Base-by-base conservation (phyloP, 2,113 vertebrate genomes). In the Albula glossodonta region DNA sequence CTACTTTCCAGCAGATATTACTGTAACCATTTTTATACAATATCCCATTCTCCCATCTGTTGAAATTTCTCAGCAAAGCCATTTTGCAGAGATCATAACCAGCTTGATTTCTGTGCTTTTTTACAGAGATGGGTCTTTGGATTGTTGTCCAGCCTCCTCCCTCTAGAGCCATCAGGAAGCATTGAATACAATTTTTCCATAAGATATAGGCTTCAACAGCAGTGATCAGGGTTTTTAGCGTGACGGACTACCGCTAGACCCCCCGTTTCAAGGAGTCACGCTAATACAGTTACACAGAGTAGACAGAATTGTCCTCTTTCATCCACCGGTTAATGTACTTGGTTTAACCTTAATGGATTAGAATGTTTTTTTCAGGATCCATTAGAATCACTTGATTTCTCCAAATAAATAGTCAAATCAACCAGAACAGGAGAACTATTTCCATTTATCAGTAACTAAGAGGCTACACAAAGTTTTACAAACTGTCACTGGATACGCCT, bases 401-500 rank as follows among this genome's bases (percentile, higher is more conserved):
- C 63, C 52, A 50, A 86, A 86, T 83, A 77, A 86, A 83, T 86
- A 86, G 56, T 48, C 50, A 31, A 51, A 53, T 51, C 63, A 41
- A 56, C 57, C 63, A 74, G 51, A 82, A 74, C 57, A 86, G 51
- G 81, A 82, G 82, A 90, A 91, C 52, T 88, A 41, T 17, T 70
- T 63, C 77, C 8, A 63, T 50, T 82, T 82, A 51, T 17, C 51
- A 51, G 31, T 78, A 51, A 87, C 84, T 82, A 84, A 87, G 81
- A 83, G 57, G 51, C 84, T 92, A 87, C 86, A 60, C 17, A 60
- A 92, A 90, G 89, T 81, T 89, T 88, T 91, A 91, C 88, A 86
- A 87, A 87, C 85, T 88, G 86, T 95, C 96, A 97, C 95, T 91
- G 96, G 96, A 97, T 95, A 90, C 48, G 25, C 56, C 90, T 92